Conservation (phyloP, 2,888 invertebrate genomes). For the Pammene fasciana region DNA sequence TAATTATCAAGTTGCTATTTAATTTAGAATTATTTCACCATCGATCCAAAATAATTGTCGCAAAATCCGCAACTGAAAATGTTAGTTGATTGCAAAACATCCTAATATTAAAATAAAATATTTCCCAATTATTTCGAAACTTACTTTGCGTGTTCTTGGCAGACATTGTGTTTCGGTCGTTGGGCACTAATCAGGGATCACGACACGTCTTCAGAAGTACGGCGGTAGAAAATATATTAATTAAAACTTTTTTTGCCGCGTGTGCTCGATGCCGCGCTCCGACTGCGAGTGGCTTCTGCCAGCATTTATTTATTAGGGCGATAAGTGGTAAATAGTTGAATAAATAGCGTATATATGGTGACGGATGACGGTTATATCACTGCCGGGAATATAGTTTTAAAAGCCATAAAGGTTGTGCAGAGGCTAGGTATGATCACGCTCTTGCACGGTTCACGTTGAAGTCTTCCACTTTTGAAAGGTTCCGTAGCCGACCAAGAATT, state of each 20-base stretch:
- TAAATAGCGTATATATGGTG: slow-evolving; percentile 37
- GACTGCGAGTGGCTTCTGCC: slow-evolving; percentile 33
- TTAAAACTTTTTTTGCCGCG: slow-evolving; percentile 23
- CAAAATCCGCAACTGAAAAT: background rate
- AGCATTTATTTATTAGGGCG: slow-evolving; percentile 34
- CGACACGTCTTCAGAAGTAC: slow-evolving; percentile 31
- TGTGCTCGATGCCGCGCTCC: slow-evolving; percentile 22
- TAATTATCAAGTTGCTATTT: too few relatives aligned
- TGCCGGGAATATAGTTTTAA: slow-evolving; percentile 29
- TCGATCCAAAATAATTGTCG: background rate
- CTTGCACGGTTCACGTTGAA: background rate
- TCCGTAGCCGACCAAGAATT: too few relatives aligned
- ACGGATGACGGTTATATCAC: slow-evolving; percentile 34
- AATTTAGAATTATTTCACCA: too few relatives aligned
- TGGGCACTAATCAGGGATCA: slow-evolving; percentile 21
- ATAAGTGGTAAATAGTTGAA: slow-evolving; percentile 35
- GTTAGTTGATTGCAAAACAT: background rate
- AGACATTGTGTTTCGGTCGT: slow-evolving; percentile 36
- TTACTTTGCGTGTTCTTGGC: slow-evolving; percentile 40
- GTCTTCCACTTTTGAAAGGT: background rate
- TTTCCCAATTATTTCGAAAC: slow-evolving; percentile 11
- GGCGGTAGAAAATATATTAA: slow-evolving; percentile 26
- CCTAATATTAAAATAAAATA: background rate
- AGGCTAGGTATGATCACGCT: background rate
- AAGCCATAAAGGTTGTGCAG: background rate